A percentile compares a stretch with the other conserved stretches of the same genome.
Conservation (phyloP, 2,797 vertebrate genomes). For the Notamacropus eugenii region DNA sequence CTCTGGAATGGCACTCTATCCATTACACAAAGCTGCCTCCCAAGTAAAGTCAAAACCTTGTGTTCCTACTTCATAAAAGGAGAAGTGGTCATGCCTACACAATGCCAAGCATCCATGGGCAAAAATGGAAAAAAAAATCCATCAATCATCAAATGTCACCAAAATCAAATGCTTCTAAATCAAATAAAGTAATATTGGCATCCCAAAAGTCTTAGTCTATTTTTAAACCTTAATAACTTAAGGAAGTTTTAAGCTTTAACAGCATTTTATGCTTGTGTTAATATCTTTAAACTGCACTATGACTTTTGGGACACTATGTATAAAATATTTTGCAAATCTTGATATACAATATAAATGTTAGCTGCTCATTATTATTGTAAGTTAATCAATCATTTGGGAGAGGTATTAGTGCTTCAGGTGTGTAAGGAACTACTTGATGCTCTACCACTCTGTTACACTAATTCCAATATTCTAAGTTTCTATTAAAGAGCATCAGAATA, state of each 20-base stretch:
- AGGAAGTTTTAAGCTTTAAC: neutral
- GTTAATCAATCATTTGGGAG: neutral
- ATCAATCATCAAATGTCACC: neutral
- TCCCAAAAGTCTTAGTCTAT: neutral
- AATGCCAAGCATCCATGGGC: neutral
- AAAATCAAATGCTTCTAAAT: neutral
- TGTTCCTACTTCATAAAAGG: neutral
- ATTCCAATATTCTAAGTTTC: too few species aligned
- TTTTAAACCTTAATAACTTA: neutral
- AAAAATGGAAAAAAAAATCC: neutral
- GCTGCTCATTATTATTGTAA: neutral
- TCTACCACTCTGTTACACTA: too few species aligned
- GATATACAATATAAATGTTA: neutral
- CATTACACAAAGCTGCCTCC: neutral
- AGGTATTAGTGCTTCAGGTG: neutral
- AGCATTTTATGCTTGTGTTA: neutral
- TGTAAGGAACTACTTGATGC: too few species aligned
- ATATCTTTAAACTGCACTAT: neutral
- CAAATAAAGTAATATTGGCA: neutral
- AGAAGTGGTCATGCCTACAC: neutral
- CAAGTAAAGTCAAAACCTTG: neutral
- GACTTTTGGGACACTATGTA: neutral
- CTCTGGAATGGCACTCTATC: neutral
- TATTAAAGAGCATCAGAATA: too few species aligned
- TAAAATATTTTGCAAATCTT: neutral